Conservation (phyloP, 1,140 invertebrate species). For the Drosophila gunungcola region DNA sequence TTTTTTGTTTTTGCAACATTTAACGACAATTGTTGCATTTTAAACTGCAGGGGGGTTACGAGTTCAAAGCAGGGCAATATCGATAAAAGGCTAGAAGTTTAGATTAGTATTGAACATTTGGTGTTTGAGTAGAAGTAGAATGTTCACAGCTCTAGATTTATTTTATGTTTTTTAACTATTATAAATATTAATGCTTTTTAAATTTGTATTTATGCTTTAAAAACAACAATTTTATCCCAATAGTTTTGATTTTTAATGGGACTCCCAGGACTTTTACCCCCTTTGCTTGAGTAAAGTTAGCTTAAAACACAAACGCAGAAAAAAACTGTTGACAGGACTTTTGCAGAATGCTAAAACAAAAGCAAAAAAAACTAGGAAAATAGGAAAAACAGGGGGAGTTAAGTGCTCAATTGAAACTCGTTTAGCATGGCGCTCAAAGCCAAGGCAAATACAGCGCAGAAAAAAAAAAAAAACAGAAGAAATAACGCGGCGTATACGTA, state of each 20-base stretch:
- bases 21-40: conserved; percentile 71
- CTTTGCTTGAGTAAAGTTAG: conserved; percentile 10
- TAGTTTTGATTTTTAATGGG: background rate
- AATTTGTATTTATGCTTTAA: no score
- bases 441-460: conserved; percentile 12
- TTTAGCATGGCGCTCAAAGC: conserved; percentile 54
- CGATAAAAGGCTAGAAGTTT: background rate
- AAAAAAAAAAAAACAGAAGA: conserved; percentile 1
- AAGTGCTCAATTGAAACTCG: conserved; percentile 64
- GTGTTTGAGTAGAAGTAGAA: background rate
- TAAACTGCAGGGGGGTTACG: conserved; percentile 40
- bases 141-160: no score
- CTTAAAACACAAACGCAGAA: conserved; percentile 18
- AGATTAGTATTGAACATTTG: background rate
- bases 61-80: conserved; percentile 27
- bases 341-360: conserved; percentile 1
- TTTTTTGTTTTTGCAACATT: conserved; percentile 41
- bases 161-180: no score
- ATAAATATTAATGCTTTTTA: no score
- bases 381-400: conserved; percentile 10
- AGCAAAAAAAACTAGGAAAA: conserved; percentile 3
- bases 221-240: no score
- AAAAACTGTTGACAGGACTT: conserved; percentile 45
- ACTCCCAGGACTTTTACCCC: background rate
- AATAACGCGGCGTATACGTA: conserved; percentile 66